Conservation (phyloP, 1,140 invertebrate genomes). For the Lepidurus apus region DNA sequence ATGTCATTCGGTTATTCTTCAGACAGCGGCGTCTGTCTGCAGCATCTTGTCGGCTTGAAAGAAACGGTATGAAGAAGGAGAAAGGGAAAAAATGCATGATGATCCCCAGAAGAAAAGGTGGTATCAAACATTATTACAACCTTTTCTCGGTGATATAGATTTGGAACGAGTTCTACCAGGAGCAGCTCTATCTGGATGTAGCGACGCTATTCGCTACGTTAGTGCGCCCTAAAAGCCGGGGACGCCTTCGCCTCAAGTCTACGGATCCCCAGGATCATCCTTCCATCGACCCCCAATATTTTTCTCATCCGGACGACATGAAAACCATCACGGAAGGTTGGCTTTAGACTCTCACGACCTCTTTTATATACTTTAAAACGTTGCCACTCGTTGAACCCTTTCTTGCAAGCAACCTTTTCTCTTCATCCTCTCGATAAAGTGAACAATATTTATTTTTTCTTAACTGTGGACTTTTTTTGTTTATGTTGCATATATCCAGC, state of each 20-base stretch:
- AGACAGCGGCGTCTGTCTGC: slow-evolving; percentile 58
- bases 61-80: background rate
- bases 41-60: background rate
- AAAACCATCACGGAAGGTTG: slow-evolving; percentile 32
- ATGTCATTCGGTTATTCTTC: slow-evolving; percentile 73
- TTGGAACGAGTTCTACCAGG: slow-evolving; percentile 27
- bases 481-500: background rate
- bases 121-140: background rate
- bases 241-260: slow-evolving; percentile 38
- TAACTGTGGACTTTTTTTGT: too few relatives aligned
- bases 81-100: too few relatives aligned
- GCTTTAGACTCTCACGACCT: background rate
- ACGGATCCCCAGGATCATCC: slow-evolving; percentile 38
- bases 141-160: background rate
- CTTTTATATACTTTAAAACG: background rate
- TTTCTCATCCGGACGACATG: slow-evolving; percentile 39
- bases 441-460: too few relatives aligned
- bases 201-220: slow-evolving; percentile 44
- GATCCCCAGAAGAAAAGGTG: too few relatives aligned
- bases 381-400: background rate
- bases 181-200: background rate
- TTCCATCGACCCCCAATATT: slow-evolving; percentile 41
- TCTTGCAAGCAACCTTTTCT: too few relatives aligned
- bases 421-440: too few relatives aligned
- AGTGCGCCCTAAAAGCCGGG: slow-evolving; percentile 39